Evolutionary conservation across 1,140 invertebrate genomes (phyloP).

Genomic region (Drosophila truncata): DNA sequence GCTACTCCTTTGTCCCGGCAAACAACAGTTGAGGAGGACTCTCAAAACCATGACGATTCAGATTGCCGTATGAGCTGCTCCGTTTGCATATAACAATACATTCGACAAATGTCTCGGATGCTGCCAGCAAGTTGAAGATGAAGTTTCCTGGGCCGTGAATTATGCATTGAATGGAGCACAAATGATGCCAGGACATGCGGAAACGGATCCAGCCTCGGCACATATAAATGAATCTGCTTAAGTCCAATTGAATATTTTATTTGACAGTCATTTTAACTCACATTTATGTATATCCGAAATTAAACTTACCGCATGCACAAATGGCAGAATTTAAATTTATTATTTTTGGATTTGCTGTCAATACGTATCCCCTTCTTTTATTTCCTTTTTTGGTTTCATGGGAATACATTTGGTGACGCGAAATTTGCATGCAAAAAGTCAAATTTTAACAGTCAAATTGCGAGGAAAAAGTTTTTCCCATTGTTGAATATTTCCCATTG

Average conservation of each 20-base stretch:
- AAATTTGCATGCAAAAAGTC: slow-evolving; percentile 11
- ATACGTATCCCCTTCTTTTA: background rate
- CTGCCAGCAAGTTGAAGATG: background rate
- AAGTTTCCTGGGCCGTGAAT: slow-evolving; percentile 14
- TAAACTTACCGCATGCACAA: background rate
- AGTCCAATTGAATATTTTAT: background rate
- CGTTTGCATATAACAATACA: slow-evolving; percentile 2
- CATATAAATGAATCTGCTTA: background rate
- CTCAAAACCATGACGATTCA: slow-evolving; percentile 23
- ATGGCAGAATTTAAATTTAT: background rate
- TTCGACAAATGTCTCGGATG: background rate
- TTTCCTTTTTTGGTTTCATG: background rate
- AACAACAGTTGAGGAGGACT: background rate
- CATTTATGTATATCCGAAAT: background rate
- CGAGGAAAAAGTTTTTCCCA: background rate
- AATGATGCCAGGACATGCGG: slow-evolving; percentile 5
- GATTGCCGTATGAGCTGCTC: slow-evolving; percentile 1
- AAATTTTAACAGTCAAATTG: slow-evolving; percentile 5
- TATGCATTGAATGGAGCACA: slow-evolving; percentile 12
- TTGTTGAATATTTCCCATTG: background rate
- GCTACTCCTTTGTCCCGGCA: background rate
- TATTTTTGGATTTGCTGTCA: slow-evolving; percentile 4
- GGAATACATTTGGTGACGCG: slow-evolving; percentile 4
- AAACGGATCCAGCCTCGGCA: background rate
- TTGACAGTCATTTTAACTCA: background rate